phyloP scores from a whole-genome alignment of 2,888 invertebrate species.

The Euproctis similis region DNA sequence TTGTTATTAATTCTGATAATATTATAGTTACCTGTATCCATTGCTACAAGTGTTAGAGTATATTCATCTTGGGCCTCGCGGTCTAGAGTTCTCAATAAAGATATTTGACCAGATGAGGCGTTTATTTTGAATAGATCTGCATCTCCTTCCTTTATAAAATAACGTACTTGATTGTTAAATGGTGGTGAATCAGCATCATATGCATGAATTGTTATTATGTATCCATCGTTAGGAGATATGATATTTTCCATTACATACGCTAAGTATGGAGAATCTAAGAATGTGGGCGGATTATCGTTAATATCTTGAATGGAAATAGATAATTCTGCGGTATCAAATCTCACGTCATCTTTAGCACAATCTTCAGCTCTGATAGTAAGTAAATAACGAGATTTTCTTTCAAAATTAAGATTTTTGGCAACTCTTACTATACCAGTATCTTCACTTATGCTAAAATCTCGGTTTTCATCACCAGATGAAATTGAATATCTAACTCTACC shows the following conservation, averaged over 20 bases:
- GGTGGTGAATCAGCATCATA: slow-evolving; percentile 94
- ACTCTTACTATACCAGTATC: slow-evolving; percentile 93
- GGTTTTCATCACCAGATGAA: slow-evolving; percentile 89
- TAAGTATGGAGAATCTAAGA: slow-evolving; percentile 94
- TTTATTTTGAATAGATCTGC: slow-evolving; percentile 93
- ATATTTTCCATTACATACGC: slow-evolving; percentile 96
- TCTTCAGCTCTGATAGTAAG: slow-evolving; percentile 92
- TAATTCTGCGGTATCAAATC: slow-evolving; percentile 86
- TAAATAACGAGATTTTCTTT: slow-evolving; percentile 88
- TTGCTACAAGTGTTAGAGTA: slow-evolving; percentile 89
- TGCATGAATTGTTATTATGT: slow-evolving; percentile 88
- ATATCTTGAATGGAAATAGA: slow-evolving; percentile 91
- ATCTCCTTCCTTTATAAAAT: slow-evolving; percentile 95
- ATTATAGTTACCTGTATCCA: slow-evolving; percentile 89
- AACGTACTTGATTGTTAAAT: slow-evolving; percentile 92
- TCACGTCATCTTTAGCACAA: slow-evolving; percentile 83
- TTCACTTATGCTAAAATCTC: slow-evolving; percentile 93
- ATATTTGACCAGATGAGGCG: slow-evolving; percentile 93
- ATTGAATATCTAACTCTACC: slow-evolving; percentile 95
- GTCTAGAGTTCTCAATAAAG: slow-evolving; percentile 87
- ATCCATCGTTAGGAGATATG: slow-evolving; percentile 86
- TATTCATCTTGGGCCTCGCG: slow-evolving; percentile 90
- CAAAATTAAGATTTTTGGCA: slow-evolving; percentile 94
- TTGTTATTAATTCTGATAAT: no score
- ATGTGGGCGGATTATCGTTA: slow-evolving; percentile 95